Conservation (phyloP, 2,888 invertebrate genomes). For the Conistra vaccinii region DNA sequence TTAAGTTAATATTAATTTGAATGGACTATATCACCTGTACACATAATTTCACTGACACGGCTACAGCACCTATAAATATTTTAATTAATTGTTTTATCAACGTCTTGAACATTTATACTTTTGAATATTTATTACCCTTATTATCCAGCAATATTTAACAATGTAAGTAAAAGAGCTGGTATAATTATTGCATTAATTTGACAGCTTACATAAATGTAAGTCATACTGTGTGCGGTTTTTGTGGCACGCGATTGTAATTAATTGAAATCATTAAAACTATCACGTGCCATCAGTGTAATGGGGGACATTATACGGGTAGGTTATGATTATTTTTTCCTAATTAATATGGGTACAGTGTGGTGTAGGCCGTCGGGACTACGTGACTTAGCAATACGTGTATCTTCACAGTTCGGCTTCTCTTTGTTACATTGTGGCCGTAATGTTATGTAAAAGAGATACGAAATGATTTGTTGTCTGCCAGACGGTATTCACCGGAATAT, state of each 20-base stretch:
- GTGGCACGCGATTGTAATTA: slow-evolving; percentile 64
- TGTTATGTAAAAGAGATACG: slow-evolving; percentile 58
- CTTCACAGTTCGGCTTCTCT: slow-evolving; percentile 51
- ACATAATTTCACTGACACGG: slow-evolving; percentile 24
- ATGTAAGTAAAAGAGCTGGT: slow-evolving; percentile 53
- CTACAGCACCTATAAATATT: slow-evolving; percentile 20
- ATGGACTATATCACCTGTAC: slow-evolving; percentile 30
- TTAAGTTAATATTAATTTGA: slow-evolving; percentile 3
- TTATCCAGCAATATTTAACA: slow-evolving; percentile 51
- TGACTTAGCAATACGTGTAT: slow-evolving; percentile 50
- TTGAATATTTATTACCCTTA: slow-evolving; percentile 62
- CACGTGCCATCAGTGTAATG: slow-evolving; percentile 61
- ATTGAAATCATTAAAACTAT: slow-evolving; percentile 65
- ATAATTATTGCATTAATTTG: slow-evolving; percentile 63
- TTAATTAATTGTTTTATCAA: slow-evolving; percentile 46
- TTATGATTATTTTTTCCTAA: slow-evolving; percentile 61
- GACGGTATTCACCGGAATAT: slow-evolving; percentile 46
- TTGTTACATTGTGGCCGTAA: slow-evolving; percentile 52
- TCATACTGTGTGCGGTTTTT: slow-evolving; percentile 55
- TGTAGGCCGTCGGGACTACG: slow-evolving; percentile 42
- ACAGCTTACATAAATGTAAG: slow-evolving; percentile 56
- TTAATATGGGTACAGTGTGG: slow-evolving; percentile 57
- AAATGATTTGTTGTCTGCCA: slow-evolving; percentile 51
- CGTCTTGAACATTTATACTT: slow-evolving; percentile 33
- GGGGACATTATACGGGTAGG: slow-evolving; percentile 66